phyloP scores from a whole-genome alignment of 2,888 invertebrate species.

The Halocaridina rubra region DNA sequence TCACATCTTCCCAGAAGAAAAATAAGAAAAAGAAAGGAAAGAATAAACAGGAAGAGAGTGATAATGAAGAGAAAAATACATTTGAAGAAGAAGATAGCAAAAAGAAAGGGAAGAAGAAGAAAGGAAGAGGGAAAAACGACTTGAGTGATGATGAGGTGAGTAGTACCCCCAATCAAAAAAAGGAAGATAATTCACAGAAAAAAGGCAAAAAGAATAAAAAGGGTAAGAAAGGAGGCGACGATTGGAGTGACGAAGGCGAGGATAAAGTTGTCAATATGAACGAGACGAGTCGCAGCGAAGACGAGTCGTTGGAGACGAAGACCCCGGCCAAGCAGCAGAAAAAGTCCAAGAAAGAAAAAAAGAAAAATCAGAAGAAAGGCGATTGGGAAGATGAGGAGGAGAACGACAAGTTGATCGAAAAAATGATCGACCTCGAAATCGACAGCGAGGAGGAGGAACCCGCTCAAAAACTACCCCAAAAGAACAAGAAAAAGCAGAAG shows the following conservation, averaged over 20 bases:
- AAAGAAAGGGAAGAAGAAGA: slow-evolving; percentile 73
- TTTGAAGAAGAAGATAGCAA: slow-evolving; percentile 16
- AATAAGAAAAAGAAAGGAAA: slow-evolving; percentile 57
- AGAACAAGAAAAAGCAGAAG: slow-evolving; percentile 44
- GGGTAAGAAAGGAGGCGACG: background rate
- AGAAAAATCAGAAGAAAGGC: background rate
- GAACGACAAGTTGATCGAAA: background rate
- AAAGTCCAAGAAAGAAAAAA: slow-evolving; percentile 50
- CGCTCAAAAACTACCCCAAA: background rate
- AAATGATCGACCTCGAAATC: background rate
- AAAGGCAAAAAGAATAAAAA: slow-evolving; percentile 66
- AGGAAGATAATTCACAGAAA: slow-evolving; percentile 65
- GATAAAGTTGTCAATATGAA: background rate
- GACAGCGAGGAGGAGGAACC: slow-evolving; percentile 34
- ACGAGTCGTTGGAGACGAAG: background rate
- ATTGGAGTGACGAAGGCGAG: slow-evolving; percentile 22
- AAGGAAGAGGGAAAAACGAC: slow-evolving; percentile 67
- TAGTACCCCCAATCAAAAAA: background rate
- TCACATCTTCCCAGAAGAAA: slow-evolving; percentile 37
- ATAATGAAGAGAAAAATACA: slow-evolving; percentile 17
- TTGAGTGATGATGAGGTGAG: slow-evolving; percentile 70
- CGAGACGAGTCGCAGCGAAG: background rate
- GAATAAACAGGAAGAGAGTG: slow-evolving; percentile 33
- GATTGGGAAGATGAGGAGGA: background rate
- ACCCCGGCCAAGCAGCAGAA: background rate